phyloP scores from a whole-genome alignment of 2,113 vertebrate genomes.

The Bos indicus region DNA sequence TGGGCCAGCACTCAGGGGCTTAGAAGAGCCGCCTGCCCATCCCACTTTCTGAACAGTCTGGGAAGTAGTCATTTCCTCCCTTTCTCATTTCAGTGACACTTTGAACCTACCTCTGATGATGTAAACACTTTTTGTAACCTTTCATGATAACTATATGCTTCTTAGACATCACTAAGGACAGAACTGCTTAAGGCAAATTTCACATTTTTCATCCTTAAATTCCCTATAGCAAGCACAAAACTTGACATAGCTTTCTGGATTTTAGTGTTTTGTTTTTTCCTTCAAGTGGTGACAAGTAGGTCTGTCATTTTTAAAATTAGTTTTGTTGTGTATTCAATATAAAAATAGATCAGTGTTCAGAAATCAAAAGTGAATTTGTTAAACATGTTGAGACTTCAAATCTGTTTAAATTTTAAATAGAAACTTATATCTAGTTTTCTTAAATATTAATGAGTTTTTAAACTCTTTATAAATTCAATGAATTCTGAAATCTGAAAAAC shows the following conservation, averaged over 20 bases:
- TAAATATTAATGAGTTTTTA: background rate
- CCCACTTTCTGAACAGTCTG: no score
- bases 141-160: background rate
- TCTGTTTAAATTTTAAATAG: background rate
- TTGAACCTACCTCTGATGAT: background rate
- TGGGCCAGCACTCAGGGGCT: background rate
- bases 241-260: slow-evolving; percentile 58
- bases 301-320: slow-evolving; percentile 31
- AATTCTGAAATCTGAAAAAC: background rate
- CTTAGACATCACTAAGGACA: background rate
- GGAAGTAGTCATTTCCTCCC: background rate
- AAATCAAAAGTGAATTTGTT: background rate
- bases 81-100: background rate
- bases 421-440: background rate
- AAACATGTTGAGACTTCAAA: background rate
- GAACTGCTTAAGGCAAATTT: background rate
- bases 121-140: background rate
- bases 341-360: background rate
- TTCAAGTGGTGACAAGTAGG: slow-evolving; percentile 30
- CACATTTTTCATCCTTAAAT: background rate
- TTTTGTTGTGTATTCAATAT: slow-evolving; percentile 47
- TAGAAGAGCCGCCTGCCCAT: no score
- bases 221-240: slow-evolving; percentile 49
- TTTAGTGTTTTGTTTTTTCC: slow-evolving; percentile 49
- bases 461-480: background rate